phyloP scores from a whole-genome alignment of 2,113 vertebrate genomes.

The Regulus satrapa region DNA sequence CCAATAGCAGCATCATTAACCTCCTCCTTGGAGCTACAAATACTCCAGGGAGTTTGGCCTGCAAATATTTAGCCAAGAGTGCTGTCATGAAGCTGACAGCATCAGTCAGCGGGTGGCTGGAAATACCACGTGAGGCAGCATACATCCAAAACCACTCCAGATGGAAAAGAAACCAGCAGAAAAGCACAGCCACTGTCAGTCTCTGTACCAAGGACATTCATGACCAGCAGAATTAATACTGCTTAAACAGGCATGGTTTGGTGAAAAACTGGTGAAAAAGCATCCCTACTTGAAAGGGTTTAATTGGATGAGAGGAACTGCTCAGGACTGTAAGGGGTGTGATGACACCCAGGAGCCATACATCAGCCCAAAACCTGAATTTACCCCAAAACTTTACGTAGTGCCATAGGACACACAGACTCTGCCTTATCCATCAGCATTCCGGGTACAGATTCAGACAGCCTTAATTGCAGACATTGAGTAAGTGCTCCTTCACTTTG shows the following conservation, averaged over 20 bases:
- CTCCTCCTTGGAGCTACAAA: not conserved
- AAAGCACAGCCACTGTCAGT: not conserved
- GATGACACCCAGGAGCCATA: not conserved
- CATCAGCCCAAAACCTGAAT: not conserved
- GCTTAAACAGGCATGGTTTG: not conserved
- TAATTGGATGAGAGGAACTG: not conserved
- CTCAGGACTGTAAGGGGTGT: not conserved
- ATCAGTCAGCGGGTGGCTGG: not conserved
- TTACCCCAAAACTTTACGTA: not conserved
- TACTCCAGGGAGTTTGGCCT: not conserved
- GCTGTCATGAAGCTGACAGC: constrained; percentile 28
- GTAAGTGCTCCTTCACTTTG: not conserved
- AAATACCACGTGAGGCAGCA: not conserved
- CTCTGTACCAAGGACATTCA: not conserved
- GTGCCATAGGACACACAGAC: not conserved
- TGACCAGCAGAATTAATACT: not conserved
- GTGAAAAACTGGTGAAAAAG: not conserved
- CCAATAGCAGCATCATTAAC: not conserved
- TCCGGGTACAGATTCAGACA: not conserved
- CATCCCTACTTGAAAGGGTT: not conserved
- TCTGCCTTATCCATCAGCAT: not conserved
- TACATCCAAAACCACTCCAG: not conserved
- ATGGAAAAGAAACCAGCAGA: not conserved
- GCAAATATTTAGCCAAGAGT: constrained; percentile 28
- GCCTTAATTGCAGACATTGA: not conserved